These are phyloP conservation scores for Nemotelus pantherinus DNA, from an alignment of 2,888 invertebrate species.

Conservation along the genomic window DNA sequence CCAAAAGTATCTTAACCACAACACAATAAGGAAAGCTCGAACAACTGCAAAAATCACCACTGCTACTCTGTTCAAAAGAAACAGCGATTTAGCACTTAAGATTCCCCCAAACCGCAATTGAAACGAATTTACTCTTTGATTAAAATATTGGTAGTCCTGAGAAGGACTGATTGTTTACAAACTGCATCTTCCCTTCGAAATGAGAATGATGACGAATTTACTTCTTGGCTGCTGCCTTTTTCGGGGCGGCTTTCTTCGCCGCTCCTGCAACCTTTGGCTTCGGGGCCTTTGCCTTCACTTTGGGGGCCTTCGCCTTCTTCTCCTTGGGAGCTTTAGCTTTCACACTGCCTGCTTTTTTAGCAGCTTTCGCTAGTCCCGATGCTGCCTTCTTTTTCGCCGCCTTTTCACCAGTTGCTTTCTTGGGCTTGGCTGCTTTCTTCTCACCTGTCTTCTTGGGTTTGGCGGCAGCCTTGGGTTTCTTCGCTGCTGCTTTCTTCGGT, in stretches of 20 bases:
- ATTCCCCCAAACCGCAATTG: not conserved
- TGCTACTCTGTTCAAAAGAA: too few relatives aligned
- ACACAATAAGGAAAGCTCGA: too few relatives aligned
- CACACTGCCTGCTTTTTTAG: not conserved
- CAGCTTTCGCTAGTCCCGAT: not conserved
- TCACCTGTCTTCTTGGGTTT: conserved; percentile 7
- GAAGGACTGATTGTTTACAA: conserved; percentile 1
- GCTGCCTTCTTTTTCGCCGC: not conserved
- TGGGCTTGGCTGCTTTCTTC: conserved; percentile 7
- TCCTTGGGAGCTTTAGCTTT: not conserved
- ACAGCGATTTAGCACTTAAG: not conserved
- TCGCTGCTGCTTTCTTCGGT: conserved; percentile 47
- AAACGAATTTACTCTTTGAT: not conserved
- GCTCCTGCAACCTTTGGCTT: not conserved
- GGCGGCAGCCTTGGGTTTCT: not conserved
- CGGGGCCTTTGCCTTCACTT: not conserved
- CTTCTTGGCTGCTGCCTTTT: conserved; percentile 9
- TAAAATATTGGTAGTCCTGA: not conserved
- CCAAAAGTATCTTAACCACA: too few relatives aligned
- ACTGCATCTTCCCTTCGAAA: not conserved
- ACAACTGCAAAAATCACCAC: too few relatives aligned
- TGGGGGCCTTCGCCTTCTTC: not conserved
- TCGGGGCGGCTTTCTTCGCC: not conserved
- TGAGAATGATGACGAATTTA: not conserved
- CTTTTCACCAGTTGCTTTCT: not conserved